These are phyloP conservation scores for Paradoxurus hermaphroditus DNA, from an alignment of 2,113 vertebrate species.

Conservation along the genomic window DNA sequence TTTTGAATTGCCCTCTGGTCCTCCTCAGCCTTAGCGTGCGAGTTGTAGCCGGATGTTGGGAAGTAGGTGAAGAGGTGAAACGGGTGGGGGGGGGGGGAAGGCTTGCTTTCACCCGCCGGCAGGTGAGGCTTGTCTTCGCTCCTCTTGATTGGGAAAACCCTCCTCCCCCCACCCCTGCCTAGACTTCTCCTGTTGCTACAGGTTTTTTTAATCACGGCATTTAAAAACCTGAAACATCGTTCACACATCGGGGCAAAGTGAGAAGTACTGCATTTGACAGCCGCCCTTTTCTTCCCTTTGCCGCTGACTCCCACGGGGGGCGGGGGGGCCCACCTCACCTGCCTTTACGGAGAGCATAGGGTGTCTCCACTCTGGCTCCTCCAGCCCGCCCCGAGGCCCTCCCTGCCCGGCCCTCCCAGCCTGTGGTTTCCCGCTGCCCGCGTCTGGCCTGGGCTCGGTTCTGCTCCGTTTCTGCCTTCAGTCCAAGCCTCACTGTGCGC, in stretches of 20 bases:
- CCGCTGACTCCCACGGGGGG: neutral
- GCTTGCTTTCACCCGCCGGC: fast-evolving
- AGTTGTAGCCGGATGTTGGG: fast-evolving
- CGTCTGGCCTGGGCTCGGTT: neutral
- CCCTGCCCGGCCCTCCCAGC: neutral
- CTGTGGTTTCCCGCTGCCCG: neutral
- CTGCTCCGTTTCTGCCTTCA: neutral
- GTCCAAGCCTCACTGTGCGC: neutral
- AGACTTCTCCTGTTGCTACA: neutral
- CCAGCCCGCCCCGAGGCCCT: fast-evolving
- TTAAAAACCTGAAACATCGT: neutral
- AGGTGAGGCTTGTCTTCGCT: neutral
- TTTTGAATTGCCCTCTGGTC: neutral
- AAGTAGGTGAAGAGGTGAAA: neutral
- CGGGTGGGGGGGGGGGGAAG: fast-evolving
- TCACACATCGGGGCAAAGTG: neutral
- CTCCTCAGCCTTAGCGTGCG: fast-evolving
- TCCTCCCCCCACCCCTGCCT: neutral
- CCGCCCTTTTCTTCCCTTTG: neutral
- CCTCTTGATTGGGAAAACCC: neutral
- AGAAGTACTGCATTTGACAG: neutral
- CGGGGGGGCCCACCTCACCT: neutral
- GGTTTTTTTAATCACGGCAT: neutral
- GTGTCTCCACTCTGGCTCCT: fast-evolving
- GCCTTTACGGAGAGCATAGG: neutral